Base-by-base conservation (phyloP, 2,888 invertebrate species). In the Euzophera pinguis region DNA sequence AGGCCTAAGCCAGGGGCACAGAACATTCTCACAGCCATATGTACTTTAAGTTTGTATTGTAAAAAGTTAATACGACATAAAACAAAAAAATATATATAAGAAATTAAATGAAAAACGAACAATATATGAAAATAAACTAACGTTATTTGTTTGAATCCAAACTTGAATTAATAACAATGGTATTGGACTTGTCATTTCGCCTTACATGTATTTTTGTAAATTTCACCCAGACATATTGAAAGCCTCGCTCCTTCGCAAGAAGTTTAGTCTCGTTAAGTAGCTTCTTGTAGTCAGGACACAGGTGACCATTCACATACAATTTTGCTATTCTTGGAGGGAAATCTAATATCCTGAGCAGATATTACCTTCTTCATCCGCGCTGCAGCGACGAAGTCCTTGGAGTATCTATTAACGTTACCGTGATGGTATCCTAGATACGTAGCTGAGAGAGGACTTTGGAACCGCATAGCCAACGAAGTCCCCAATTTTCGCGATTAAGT, bases 231-330 rank as follows among this genome's bases (percentile, higher is more conserved):
- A 48, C 17, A 10, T 37, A 48, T 12, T 37, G 37, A 14, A 13
- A 48, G 4, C 35, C 35, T 0, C 29, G 17, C n/a, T 48, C 47
- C n/a, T 35, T 35, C 12, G 29, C 32, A 16, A 48, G 10, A 13
- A 3, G 7, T 13, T 48, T 48, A n/a, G 47, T 34, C 1, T 35
- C 16, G 7, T 34, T 13, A 1, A 48, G 10, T n/a, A 48, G 47
- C 5, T 17, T 37, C 34, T 48, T 48, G 37, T 48, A 17, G 7
- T 35, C 17, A n/a, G 16, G 13, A n/a, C 34, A 34, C 17, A 48
- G 22, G 12, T 48, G 47, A 34, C 37, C 47, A 16, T 48, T 48
- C 6, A 48, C 37, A 14, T 37, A 48, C 2, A 48, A n/a, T 22
- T 13, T 29, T 43, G 37, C 29, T 35, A 3, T n/a, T 22, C 3